Evolutionary conservation across 2,113 vertebrate species (phyloP).

Genomic region (Danio rerio): DNA sequence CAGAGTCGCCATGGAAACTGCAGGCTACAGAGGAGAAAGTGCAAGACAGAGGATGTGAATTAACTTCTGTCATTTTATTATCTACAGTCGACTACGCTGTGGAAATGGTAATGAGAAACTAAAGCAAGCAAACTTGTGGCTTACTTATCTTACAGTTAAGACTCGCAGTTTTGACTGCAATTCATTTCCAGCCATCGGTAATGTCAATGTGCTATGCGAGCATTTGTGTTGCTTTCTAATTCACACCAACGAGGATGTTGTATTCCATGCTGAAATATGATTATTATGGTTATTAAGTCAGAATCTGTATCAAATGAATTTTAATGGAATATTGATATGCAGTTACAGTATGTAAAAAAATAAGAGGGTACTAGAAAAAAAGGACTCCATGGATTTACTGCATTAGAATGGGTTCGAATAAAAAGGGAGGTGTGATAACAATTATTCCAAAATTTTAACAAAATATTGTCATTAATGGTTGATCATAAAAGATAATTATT

Average conservation of each 20-base stretch:
- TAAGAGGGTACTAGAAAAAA: too few species aligned
- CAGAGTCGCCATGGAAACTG: conserved; percentile 80
- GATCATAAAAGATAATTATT: too few species aligned
- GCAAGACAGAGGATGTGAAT: conserved; percentile 64
- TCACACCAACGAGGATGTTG: not conserved
- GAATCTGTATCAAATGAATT: not conserved
- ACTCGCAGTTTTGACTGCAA: not conserved
- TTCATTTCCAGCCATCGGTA: not conserved
- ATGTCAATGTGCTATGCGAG: not conserved
- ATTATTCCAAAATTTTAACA: too few species aligned
- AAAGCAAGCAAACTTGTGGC: conserved; percentile 35
- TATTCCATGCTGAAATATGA: conserved; percentile 15
- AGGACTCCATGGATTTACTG: too few species aligned
- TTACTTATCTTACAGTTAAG: conserved; percentile 10
- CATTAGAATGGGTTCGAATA: too few species aligned
- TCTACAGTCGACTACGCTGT: conserved; percentile 52
- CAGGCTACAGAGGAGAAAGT: conserved; percentile 64
- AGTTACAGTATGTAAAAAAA: too few species aligned
- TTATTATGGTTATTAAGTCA: not conserved
- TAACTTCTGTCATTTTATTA: conserved; percentile 64
- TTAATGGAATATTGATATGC: not conserved
- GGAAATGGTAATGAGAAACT: conserved; percentile 49
- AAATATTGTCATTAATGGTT: too few species aligned
- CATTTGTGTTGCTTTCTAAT: conserved; percentile 25
- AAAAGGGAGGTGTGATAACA: too few species aligned